These are phyloP conservation scores for Lathamus discolor DNA, from an alignment of 2,113 vertebrate species.

Conservation along the genomic window DNA sequence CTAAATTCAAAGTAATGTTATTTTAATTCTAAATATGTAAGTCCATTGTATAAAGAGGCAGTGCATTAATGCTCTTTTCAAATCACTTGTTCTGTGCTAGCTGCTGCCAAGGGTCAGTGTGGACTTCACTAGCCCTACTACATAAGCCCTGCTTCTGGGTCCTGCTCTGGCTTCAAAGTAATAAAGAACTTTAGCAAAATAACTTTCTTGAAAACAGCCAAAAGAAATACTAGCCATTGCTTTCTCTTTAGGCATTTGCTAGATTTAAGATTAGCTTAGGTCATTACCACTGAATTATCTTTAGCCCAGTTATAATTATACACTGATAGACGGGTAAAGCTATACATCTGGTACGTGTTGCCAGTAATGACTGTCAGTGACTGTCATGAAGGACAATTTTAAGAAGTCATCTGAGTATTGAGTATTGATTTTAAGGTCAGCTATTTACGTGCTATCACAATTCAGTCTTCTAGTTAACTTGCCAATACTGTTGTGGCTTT, in stretches of 20 bases:
- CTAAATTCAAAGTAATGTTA: background rate
- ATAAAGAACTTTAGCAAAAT: background rate
- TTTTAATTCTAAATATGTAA: background rate
- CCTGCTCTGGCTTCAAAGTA: background rate
- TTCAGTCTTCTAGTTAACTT: background rate
- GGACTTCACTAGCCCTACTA: fast-evolving
- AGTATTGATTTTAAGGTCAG: background rate
- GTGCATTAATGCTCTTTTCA: background rate
- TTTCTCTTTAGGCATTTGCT: background rate
- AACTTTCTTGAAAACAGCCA: background rate
- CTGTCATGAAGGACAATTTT: background rate
- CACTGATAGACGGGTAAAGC: fast-evolving
- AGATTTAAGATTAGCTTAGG: background rate
- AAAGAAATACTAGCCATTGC: background rate
- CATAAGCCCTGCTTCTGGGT: background rate
- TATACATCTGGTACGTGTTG: background rate
- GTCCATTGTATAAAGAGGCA: background rate
- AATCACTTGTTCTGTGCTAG: background rate
- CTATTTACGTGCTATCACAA: background rate
- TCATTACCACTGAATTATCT: background rate
- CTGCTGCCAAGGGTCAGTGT: background rate
- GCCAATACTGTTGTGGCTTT: background rate
- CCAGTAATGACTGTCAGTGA: background rate
- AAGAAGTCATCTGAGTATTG: background rate
- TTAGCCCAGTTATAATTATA: background rate